These are phyloP conservation scores for Bos taurus DNA, from an alignment of 2,113 vertebrate genomes.

Conservation along the genomic window ARS-UCD2.0 NC_037336.1:11832001-11832500, in stretches of 20 bases:
- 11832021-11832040: neutral
- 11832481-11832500: neutral
- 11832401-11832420: neutral
- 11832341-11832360: neutral
- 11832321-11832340: neutral
- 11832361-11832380: neutral
- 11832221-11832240: neutral
- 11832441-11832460: neutral
- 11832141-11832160: neutral
- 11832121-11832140: neutral
- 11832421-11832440: neutral
- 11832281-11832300: neutral
- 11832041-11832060: neutral
- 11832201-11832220: neutral
- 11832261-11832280: neutral
- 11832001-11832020: neutral
- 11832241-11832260: neutral
- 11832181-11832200: neutral
- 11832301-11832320: neutral
- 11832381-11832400: neutral
- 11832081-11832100: neutral
- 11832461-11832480: neutral
- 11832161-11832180: neutral
- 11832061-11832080: neutral
- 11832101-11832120: neutral